Percentiles rank a stretch among this genome's conserved stretches.
Evolutionary conservation across 2,888 invertebrate species (phyloP).

Genomic region (Fissipunctia ypsillon): DNA sequence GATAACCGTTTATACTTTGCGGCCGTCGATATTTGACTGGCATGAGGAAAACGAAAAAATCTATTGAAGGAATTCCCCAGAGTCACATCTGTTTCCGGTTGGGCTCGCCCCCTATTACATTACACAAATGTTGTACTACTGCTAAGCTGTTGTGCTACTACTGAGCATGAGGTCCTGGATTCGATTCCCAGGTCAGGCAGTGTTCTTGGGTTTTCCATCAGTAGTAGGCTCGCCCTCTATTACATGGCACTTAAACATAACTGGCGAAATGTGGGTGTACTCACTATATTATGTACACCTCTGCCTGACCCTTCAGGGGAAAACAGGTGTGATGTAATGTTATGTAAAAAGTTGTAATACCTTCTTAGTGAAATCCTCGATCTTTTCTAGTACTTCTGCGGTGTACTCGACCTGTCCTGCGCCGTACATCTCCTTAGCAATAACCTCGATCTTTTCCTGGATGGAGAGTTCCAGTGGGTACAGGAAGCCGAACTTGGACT

Average conservation of each 20-base stretch:
- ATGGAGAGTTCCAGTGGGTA: slow-evolving; percentile 93
- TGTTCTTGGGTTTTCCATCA: background rate
- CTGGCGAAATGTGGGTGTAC: background rate
- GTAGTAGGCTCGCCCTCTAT: background rate
- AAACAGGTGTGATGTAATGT: background rate
- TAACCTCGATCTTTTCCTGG: slow-evolving; percentile 96
- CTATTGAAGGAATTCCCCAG: background rate
- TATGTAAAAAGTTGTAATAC: slow-evolving; percentile 80
- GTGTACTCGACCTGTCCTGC: slow-evolving; percentile 96
- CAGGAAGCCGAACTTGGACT: slow-evolving; percentile 92
- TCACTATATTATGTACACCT: background rate
- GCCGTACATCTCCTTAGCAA: slow-evolving; percentile 98
- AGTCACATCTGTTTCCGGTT: background rate
- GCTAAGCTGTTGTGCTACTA: background rate
- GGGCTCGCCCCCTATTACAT: background rate
- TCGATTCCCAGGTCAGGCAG: background rate
- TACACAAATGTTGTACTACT: background rate
- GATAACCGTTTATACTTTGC: too few species aligned
- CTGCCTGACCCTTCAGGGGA: background rate
- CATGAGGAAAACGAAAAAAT: slow-evolving; percentile 4
- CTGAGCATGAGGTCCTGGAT: too few species aligned
- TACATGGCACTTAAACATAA: background rate
- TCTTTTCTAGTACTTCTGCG: slow-evolving; percentile 92
- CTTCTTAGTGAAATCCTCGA: slow-evolving; percentile 93
- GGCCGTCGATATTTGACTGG: background rate